Base-by-base conservation (phyloP, 2,797 vertebrate genomes). In the Anisognathus igniventris region DNA sequence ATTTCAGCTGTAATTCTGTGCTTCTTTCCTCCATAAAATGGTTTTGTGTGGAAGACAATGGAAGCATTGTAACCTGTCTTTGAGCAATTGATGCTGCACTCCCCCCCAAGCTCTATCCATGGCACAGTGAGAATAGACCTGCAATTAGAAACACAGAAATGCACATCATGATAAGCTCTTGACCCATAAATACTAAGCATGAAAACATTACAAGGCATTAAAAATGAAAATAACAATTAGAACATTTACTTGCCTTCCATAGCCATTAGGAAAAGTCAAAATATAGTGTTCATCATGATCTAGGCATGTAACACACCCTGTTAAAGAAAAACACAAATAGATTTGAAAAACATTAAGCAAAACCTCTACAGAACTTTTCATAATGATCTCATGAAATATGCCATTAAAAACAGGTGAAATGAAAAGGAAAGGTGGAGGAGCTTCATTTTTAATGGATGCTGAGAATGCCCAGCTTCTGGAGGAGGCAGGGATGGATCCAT, bases 111-210 rank as follows among this genome's bases (percentile, higher is more conserved):
- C 97, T 99, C 99, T 97, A 99, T 99, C 99, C 99, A 99, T 39
- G 99, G 99, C 96, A 99, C 99, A 10, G 99, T 99, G 95, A 99
- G 98, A 96, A 99, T 99, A 33, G 99, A 99, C 98, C 99, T 99
- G 98, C 82, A 95, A 89, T 92, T 94, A 80, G 33, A 93, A 72
- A 82, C 0, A 33, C 12, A 66, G 7, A 70, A 70, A 35, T 14
- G 12, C 27, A 60, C 31, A 14, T 5, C 28, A 64, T 62, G 33
- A 37, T 11, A 37, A 51, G 50, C 27, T 50, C 45, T 18, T 17
- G 31, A 42, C 22, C 11, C 14, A 45, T 24, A 42, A 79, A 66
- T 48, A 48, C 10, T 27, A 66, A 62, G 21, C 21, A 67, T 27
- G 7, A 85, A 85, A 71, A 30, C 37, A 33, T 33, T 60, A 83